These are phyloP conservation scores for Conops quadrifasciatus DNA, from an alignment of 2,888 invertebrate genomes.

Conservation along the genomic window DNA sequence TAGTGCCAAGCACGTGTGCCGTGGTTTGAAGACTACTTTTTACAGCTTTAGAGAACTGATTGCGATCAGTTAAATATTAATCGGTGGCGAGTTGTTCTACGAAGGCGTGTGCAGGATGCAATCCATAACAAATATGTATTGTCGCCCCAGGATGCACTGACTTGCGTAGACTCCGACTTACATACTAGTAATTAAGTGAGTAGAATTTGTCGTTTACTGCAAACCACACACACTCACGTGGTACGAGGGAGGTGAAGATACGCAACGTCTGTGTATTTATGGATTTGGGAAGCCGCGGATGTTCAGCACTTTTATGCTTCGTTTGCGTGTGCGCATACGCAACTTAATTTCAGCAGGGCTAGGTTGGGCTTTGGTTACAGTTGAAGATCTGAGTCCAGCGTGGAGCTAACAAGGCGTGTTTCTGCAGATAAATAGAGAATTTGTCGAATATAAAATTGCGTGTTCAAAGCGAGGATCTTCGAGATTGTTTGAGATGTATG, in stretches of 20 bases:
- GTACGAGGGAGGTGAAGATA: not conserved
- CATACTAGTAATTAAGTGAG: constrained; percentile 12
- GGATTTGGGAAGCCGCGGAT: constrained; percentile 14
- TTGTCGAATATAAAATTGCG: constrained; percentile 48
- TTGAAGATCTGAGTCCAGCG: constrained; percentile 21
- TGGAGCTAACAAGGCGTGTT: constrained; percentile 53
- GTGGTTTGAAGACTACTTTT: constrained; percentile 9
- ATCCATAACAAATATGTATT: constrained; percentile 30
- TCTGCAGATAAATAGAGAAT: constrained; percentile 60
- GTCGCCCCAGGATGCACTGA: constrained; percentile 25
- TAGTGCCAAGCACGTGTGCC: constrained; percentile 42
- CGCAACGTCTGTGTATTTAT: constrained; percentile 13
- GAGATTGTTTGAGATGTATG: constrained; percentile 10
- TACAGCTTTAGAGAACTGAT: constrained; percentile 56
- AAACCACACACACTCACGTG: not conserved
- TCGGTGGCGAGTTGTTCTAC: constrained; percentile 29
- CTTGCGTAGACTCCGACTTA: not conserved
- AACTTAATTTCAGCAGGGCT: constrained; percentile 54
- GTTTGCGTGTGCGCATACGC: constrained; percentile 59
- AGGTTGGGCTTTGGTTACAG: constrained; percentile 38
- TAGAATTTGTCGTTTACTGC: not conserved
- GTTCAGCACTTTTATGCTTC: constrained; percentile 38
- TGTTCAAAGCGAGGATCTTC: constrained; percentile 6
- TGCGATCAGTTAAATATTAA: constrained; percentile 51
- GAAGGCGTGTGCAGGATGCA: constrained; percentile 33